Base-by-base conservation (phyloP, 2,113 vertebrate species). In the Edolisoma coerulescens region DNA sequence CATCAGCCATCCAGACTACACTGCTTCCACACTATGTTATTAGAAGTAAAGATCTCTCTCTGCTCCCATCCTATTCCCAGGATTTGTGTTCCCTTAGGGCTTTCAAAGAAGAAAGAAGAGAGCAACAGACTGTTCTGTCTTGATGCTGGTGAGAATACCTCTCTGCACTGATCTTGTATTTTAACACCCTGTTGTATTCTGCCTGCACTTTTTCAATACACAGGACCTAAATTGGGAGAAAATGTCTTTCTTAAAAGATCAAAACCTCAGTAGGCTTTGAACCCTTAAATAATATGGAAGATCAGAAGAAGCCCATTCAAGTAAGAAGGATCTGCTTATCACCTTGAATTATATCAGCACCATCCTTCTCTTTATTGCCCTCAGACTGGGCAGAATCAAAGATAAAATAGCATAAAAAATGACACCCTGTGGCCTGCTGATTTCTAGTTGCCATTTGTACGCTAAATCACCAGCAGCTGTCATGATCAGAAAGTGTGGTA, bases 221-320 rank as follows among this genome's bases (percentile, higher is more conserved):
- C 14, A 50, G 82, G 47, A 87, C 60, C 57, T 87, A 93, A 91
- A 91, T 15, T 90, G 74, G 57, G 70, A 91, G 67, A 96, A 94
- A 95, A 85, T 16, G 16, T 45, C 65, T 82, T 79, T 61, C 84
- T 75, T 87, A 76, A 76, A 95, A 95, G 89, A 95, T 68, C 80
- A 95, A 93, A 95, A 94, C 47, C 56, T 81, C 74, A 56, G 75
- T 13, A 67, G 79, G 68, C 90, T 90, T 93, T 88, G 83, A 96
- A 89, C 20, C 32, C 59, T 90, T 85, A 94, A 95, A 91, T 95
- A 85, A 87, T 87, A 94, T 77, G 67, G 93, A 93, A 95, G 93
- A 95, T 85, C 87, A 95, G 78, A 96, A 89, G 95, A 94, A 93
- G 45, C 59, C 45, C 63, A 68, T 87, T 95, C 87, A 87, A 80